Evolutionary conservation across 2,113 vertebrate species (phyloP).

Genomic region (Psittacula cyanocephala): DNA sequence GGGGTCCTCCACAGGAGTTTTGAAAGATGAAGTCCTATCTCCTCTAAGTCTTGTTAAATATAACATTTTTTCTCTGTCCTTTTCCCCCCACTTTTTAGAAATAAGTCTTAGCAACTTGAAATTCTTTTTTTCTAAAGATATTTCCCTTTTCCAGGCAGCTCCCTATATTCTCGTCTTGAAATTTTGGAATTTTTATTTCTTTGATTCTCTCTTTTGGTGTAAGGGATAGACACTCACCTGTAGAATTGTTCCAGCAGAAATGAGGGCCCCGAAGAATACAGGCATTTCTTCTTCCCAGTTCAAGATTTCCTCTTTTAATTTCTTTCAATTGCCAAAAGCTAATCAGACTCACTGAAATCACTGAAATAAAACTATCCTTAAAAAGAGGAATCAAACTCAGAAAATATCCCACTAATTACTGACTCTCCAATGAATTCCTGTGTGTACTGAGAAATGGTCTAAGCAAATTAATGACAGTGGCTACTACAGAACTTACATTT

Average conservation of each 20-base stretch:
- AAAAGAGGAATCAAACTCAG: background rate
- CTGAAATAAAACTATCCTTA: background rate
- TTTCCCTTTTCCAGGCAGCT: background rate
- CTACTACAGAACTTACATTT: background rate
- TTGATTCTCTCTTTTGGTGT: background rate
- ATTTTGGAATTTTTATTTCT: background rate
- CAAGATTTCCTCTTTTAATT: background rate
- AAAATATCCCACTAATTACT: background rate
- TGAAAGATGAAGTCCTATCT: background rate
- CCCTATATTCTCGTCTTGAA: background rate
- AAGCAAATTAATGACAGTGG: background rate
- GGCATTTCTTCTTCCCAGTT: background rate
- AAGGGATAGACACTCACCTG: background rate
- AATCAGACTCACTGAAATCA: background rate
- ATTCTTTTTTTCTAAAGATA: background rate
- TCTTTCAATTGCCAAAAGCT: background rate
- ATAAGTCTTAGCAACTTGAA: background rate
- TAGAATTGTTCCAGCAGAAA: background rate
- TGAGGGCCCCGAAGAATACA: background rate
- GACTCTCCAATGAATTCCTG: background rate
- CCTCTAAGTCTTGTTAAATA: background rate
- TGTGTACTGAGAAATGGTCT: background rate
- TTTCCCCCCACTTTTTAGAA: rapidly evolving
- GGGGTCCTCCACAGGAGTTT: background rate
- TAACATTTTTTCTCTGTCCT: background rate